These are phyloP conservation scores for Saccostrea glomerata DNA, from an alignment of 1,140 invertebrate genomes.

Conservation along the genomic window DNA sequence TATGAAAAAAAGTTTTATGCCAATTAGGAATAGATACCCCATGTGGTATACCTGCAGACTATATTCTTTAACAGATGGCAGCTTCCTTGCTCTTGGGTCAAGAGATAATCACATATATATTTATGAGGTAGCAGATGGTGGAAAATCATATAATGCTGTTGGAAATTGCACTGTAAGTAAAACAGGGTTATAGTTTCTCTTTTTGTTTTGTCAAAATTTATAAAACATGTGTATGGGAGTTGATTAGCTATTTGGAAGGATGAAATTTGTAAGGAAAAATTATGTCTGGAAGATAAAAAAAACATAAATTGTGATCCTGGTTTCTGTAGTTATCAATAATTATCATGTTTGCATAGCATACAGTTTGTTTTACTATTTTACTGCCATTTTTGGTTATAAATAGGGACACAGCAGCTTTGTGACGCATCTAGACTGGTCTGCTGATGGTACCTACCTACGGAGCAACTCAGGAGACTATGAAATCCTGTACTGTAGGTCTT, in stretches of 20 bases:
- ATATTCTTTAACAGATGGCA: conserved; percentile 83
- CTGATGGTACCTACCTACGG: conserved; percentile 88
- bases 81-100: conserved; percentile 91
- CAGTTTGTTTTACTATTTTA: no score
- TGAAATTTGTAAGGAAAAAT: no score
- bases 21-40: no score
- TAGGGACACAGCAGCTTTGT: conserved; percentile 96
- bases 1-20: no score
- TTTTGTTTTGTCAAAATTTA: no score
- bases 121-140: conserved; percentile 86
- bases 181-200: background rate
- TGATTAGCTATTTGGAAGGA: no score
- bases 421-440: conserved; percentile 94
- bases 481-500: conserved; percentile 88
- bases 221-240: no score
- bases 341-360: no score
- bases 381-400: background rate
- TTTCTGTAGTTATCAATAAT: no score
- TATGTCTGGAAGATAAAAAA: no score
- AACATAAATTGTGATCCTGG: no score
- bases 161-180: conserved; percentile 90
- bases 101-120: conserved; percentile 95
- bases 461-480: conserved; percentile 96
- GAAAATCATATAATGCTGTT: conserved; percentile 88
- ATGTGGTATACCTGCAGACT: no score